Base-by-base conservation (phyloP, 2,797 vertebrate genomes). In the Selene dorsalis region DNA sequence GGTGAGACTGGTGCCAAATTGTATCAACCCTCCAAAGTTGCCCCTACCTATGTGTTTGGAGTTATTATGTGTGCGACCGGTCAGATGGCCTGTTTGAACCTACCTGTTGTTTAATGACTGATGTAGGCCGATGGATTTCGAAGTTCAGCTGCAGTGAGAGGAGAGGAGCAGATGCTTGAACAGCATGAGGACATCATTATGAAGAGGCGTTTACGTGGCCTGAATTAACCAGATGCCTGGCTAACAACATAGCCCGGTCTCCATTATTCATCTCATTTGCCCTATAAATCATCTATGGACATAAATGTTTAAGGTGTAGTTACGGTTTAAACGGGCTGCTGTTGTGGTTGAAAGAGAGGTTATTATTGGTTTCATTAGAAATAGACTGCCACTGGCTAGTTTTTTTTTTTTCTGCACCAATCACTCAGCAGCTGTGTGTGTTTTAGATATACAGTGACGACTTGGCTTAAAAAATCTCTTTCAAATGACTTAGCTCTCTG, bases 251-350 rank as follows among this genome's bases (percentile, higher is more conserved):
- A 26, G 17, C 35, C 47, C 45, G 57, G 66, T 73, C 65, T 74
- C 38, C 73, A 86, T 84, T 76, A 85, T 85, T 87, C 77, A 85
- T 88, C 79, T 82, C 63, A 50, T 84, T 79, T 86, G 72, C 69
- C 61, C 53, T 65, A 64, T 86, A 84, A 84, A 84, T 89, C 81
- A 87, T 72, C 57, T 35, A 4, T 41, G n/a, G 35, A 60, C 77
- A 73, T 83, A 67, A 73, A 65, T 59, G 60, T 84, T 86, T 80
- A 67, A 74, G 69, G 77, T 77, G 38, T 28, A 65, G 62, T 79
- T 64, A 74, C 24, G 57, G 45, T 9, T 57, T 61, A 53, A 83
- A 78, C 1, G 30, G 75, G 69, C 55, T 63, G 39, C 53, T 80
- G 80, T 74, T 78, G 70, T 67, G 73, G 47, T 72, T 66, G 41